These are phyloP conservation scores for Sitodiplosis mosellana DNA, from an alignment of 1,140 invertebrate species.

Conservation along the genomic window DNA sequence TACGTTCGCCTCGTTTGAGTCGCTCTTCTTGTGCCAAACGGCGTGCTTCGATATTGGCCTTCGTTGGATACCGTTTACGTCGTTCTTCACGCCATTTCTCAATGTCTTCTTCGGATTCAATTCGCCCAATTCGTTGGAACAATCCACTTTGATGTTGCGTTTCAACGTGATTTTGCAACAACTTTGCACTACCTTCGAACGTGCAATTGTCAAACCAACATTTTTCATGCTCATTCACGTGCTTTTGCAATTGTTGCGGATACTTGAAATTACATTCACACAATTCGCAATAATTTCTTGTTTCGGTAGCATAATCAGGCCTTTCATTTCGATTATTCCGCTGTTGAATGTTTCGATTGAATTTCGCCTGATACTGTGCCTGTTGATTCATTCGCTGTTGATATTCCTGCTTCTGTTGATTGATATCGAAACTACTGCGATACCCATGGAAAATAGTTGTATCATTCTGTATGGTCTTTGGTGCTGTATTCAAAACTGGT, in stretches of 20 bases:
- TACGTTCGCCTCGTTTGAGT: conserved; percentile 44
- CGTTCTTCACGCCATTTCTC: conserved; percentile 64
- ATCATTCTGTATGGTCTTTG: not conserved
- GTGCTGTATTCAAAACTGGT: not conserved
- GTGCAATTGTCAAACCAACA: conserved; percentile 66
- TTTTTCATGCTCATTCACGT: conserved; percentile 46
- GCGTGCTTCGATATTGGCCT: conserved; percentile 46
- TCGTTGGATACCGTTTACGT: conserved; percentile 52
- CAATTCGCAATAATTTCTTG: conserved; percentile 48
- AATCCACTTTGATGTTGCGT: conserved; percentile 64
- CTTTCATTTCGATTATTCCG: too few species aligned
- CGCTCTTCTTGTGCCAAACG: conserved; percentile 42
- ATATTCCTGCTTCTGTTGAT: not conserved
- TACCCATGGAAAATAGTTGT: conserved; percentile 1
- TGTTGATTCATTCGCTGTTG: conserved; percentile 5
- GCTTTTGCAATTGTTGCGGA: conserved; percentile 35
- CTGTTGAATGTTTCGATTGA: conserved; percentile 4
- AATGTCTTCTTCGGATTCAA: conserved; percentile 60
- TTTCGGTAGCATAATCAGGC: conserved; percentile 1
- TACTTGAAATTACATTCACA: conserved; percentile 54
- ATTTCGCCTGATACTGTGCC: conserved; percentile 12
- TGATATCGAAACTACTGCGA: conserved; percentile 5
- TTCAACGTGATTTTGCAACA: conserved; percentile 59
- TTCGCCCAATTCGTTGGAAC: conserved; percentile 51
- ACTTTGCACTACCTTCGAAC: conserved; percentile 56